Evolutionary conservation across 2,888 invertebrate genomes (phyloP), one percentile per base, ranked within the genome.

Genomic region (Aphrophora alni): DNA sequence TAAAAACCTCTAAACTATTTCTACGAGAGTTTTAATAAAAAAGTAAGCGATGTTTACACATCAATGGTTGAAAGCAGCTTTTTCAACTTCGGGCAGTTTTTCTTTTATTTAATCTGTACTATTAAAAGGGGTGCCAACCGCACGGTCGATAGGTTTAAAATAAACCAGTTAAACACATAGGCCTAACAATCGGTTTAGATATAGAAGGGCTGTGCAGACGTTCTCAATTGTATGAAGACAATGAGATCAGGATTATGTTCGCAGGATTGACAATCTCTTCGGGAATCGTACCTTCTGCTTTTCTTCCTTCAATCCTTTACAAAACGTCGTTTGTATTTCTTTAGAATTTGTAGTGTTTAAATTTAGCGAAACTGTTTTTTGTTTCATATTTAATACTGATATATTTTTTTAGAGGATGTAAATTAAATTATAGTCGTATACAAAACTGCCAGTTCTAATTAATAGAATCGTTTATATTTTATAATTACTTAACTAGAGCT

Each of bases 81-180:
- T 59, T 44, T 44, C 17, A 14, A 2, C 14, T 44, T 14, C 14
- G 4, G 59, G 2, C n/a, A 59, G 59, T 59, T 21, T 59, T 59
- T 59, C 59, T 59, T 44, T 7, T 44, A 44, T 44, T 44, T 44
- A 44, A 44, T 44, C 44, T 59, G 59, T n/a, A n/a, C n/a, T n/a
- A n/a, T n/a, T n/a, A n/a, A n/a, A 59, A 59, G 59, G 59, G 59
- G 33, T 14, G 17, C 21, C 14, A 21, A 17, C 59, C 59, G 59
- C 59, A 59, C 21, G 21, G 59, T 59, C 59, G 59, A 59, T 21
- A 14, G 59, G 59, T 59, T 59, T 59, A 59, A 59, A 59, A 59
- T 59, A 59, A 59, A 59, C 59, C 59, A 59, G 59, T 59, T 59
- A 59, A 59, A 59, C n/a, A 33, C 33, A n/a, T n/a, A n/a, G n/a